Evolutionary conservation across 2,888 invertebrate species (phyloP).

Genomic region (Cotesia congregata): DNA sequence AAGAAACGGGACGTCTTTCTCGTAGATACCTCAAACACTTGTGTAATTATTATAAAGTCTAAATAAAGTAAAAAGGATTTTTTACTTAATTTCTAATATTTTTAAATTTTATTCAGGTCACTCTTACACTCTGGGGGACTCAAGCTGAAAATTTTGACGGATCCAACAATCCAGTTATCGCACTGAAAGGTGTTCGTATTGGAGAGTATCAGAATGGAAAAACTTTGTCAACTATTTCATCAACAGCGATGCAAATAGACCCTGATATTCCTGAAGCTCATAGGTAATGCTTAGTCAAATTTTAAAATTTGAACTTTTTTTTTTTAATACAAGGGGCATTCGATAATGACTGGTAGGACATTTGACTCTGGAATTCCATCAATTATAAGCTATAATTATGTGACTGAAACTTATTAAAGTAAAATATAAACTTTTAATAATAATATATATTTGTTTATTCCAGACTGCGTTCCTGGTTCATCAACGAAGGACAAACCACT

Average conservation of each 20-base stretch:
- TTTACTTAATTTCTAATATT: neutral
- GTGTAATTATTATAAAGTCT: constrained; percentile 70
- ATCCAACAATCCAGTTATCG: constrained; percentile 83
- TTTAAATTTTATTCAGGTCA: constrained; percentile 72
- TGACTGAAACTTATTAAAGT: too few relatives aligned
- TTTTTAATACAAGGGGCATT: too few relatives aligned
- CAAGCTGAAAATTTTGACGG: constrained; percentile 90
- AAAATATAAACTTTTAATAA: too few relatives aligned
- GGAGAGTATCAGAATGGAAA: constrained; percentile 91
- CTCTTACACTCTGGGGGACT: constrained; percentile 92
- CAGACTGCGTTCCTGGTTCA: constrained; percentile 91
- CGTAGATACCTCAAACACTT: constrained; percentile 86
- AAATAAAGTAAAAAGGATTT: neutral
- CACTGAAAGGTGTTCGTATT: constrained; percentile 87
- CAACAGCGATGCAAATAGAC: constrained; percentile 82
- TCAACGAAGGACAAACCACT: constrained; percentile 79
- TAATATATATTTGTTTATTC: constrained; percentile 10
- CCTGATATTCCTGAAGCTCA: constrained; percentile 93
- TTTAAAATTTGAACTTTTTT: too few relatives aligned
- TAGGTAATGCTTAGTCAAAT: constrained; percentile 58
- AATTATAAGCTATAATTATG: too few relatives aligned
- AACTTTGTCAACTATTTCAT: constrained; percentile 75
- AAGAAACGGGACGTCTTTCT: constrained; percentile 90
- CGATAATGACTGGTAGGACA: too few relatives aligned
- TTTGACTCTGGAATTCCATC: too few relatives aligned